A percentile compares a stretch with the other conserved stretches of the same genome.
Conservation (phyloP, 1,140 invertebrate genomes). For the Stegodyphus dumicola region DNA sequence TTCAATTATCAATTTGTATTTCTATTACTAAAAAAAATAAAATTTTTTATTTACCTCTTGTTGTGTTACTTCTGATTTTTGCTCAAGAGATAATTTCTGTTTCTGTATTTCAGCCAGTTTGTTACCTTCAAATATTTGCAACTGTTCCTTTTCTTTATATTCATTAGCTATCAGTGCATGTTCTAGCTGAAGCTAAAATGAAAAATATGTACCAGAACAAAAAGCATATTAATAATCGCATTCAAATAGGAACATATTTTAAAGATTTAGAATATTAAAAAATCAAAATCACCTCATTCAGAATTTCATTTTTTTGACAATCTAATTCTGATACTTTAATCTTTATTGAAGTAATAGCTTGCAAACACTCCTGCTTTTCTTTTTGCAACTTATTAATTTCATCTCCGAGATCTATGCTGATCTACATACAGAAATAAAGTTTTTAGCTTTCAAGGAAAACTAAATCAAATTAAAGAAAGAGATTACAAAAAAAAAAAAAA, state of each 20-base stretch:
- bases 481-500: no score
- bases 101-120: constrained; percentile 77
- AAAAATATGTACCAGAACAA: neutral
- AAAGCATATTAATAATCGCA: neutral
- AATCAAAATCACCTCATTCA: constrained; percentile 76
- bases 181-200: constrained; percentile 82
- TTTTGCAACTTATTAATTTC: constrained; percentile 66
- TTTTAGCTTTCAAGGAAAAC: neutral
- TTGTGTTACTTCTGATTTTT: constrained; percentile 69
- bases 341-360: constrained; percentile 75
- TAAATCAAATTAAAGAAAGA: no score
- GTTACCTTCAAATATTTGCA: constrained; percentile 77
- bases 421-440: constrained; percentile 10
- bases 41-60: constrained; percentile 29
- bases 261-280: neutral
- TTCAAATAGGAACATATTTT: no score
- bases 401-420: constrained; percentile 28
- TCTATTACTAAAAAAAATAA: no score
- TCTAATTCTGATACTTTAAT: constrained; percentile 82
- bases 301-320: constrained; percentile 83
- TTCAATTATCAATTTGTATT: no score
- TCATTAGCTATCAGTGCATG: constrained; percentile 84
- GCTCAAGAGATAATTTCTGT: constrained; percentile 72
- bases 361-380: constrained; percentile 71
- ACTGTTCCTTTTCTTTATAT: constrained; percentile 79